Percentiles rank a stretch among this genome's conserved stretches.
Evolutionary conservation across 2,888 invertebrate species (phyloP).

Genomic region (Erebia palarica): DNA sequence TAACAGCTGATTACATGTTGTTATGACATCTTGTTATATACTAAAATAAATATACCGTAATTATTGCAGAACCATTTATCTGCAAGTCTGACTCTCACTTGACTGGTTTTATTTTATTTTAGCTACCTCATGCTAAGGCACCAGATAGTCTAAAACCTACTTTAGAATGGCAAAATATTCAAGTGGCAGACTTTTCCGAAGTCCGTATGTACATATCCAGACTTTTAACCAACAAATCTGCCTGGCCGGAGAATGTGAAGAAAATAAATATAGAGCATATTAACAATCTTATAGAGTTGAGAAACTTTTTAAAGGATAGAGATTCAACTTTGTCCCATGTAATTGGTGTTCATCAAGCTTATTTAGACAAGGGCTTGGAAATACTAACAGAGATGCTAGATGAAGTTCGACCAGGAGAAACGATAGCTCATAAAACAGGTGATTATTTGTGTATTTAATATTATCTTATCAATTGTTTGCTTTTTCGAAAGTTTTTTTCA

Average conservation of each 20-base stretch:
- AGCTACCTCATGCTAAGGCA: conserved; percentile 56
- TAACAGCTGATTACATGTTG: too few relatives aligned
- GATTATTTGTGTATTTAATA: conserved; percentile 26
- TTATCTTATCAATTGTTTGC: neutral
- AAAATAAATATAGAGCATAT: conserved; percentile 47
- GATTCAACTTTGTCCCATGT: conserved; percentile 66
- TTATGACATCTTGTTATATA: too few relatives aligned
- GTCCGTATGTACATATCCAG: conserved; percentile 79
- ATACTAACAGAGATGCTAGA: conserved; percentile 55
- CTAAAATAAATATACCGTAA: too few relatives aligned
- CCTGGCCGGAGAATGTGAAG: conserved; percentile 50
- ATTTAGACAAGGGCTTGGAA: conserved; percentile 60
- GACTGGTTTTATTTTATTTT: conserved; percentile 29
- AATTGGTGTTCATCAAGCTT: conserved; percentile 56
- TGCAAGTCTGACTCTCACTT: neutral
- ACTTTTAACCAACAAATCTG: conserved; percentile 52
- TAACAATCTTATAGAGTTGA: conserved; percentile 53
- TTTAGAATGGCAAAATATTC: conserved; percentile 86
- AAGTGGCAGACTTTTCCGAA: conserved; percentile 86
- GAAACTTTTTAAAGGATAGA: conserved; percentile 54
- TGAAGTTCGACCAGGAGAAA: conserved; percentile 57
- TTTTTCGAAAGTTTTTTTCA: neutral
- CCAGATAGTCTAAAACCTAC: conserved; percentile 67
- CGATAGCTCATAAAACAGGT: conserved; percentile 69
- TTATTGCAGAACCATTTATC: too few relatives aligned